A percentile compares a stretch with the other conserved stretches of the same genome.
Conservation (phyloP, 2,113 vertebrate species). For the Oncorhynchus nerka region DNA sequence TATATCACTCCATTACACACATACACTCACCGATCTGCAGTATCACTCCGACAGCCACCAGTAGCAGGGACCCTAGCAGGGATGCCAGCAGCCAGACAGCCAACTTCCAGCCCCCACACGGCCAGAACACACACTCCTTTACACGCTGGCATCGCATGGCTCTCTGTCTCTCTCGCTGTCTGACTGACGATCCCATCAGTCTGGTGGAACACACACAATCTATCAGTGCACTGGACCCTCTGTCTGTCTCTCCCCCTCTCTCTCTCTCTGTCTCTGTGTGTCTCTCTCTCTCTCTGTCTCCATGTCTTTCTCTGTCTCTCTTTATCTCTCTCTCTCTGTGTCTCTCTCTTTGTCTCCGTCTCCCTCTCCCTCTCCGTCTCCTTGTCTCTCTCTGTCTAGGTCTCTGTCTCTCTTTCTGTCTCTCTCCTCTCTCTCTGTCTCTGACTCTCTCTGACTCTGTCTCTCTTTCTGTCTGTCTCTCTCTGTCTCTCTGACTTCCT, state of each 20-base stretch:
- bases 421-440: no score
- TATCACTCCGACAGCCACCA: slow-evolving; percentile 56
- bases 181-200: slow-evolving; percentile 46
- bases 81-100: slow-evolving; percentile 62
- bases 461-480: no score
- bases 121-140: slow-evolving; percentile 48
- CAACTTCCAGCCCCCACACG: slow-evolving; percentile 61
- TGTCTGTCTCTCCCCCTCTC: neutral
- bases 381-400: no score
- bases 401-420: no score
- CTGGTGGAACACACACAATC: slow-evolving; percentile 33
- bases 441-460: no score
- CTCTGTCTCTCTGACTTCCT: no score
- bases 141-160: slow-evolving; percentile 67
- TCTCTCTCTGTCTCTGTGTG: rapidly evolving
- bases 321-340: neutral
- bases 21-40: slow-evolving; percentile 62
- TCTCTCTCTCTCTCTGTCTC: no score
- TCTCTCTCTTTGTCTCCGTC: no score
- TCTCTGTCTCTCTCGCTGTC: slow-evolving; percentile 36
- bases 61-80: slow-evolving; percentile 53
- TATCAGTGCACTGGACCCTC: neutral
- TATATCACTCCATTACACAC: slow-evolving; percentile 43
- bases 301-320: no score
- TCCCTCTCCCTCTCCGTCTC: no score